These are phyloP conservation scores for Nycticorax nycticorax DNA, from an alignment of 2,113 vertebrate genomes.

Conservation along the genomic window DNA sequence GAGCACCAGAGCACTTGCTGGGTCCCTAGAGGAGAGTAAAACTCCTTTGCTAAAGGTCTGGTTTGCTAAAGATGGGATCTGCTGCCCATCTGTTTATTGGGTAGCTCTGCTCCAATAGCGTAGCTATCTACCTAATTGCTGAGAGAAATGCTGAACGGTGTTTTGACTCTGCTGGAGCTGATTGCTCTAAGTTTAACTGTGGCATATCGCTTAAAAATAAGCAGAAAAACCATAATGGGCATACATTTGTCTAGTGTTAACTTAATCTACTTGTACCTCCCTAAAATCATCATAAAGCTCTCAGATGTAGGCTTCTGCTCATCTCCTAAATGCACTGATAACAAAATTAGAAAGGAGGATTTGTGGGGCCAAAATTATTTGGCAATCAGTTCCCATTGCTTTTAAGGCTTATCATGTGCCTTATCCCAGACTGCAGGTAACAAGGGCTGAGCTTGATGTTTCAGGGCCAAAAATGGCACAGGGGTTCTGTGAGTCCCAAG, in stretches of 20 bases:
- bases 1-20: not conserved
- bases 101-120: not conserved
- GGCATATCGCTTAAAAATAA: not conserved
- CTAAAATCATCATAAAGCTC: not conserved
- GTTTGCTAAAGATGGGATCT: not conserved
- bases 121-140: not conserved
- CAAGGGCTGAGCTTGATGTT: not conserved
- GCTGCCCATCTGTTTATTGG: not conserved
- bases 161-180: not conserved
- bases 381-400: not conserved
- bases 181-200: not conserved
- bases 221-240: not conserved
- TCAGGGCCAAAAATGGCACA: not conserved
- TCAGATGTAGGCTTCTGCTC: not conserved
- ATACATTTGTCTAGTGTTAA: not conserved
- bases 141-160: not conserved
- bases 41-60: not conserved
- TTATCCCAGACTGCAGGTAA: not conserved
- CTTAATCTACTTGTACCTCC: not conserved
- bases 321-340: not conserved
- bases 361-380: not conserved
- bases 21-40: not conserved
- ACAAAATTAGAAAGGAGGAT: not conserved
- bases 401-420: not conserved
- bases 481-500: not conserved